phyloP scores from a whole-genome alignment of 2,888 invertebrate species.

The Chironomus tentans region DNA sequence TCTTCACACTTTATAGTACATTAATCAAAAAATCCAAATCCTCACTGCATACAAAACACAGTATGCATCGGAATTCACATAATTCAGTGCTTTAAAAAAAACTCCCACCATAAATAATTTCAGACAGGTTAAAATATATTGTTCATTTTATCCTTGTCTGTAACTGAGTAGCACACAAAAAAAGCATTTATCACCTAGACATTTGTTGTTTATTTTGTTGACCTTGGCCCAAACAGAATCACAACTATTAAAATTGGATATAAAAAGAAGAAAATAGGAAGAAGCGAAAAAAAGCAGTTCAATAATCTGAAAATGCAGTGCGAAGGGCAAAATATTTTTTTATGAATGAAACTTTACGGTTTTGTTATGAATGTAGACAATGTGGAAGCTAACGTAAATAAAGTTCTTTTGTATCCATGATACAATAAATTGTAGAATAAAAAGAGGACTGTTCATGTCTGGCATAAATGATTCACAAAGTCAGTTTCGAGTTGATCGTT shows the following conservation, averaged over 20 bases:
- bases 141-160: not conserved
- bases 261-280: no score
- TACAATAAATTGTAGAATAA: not conserved
- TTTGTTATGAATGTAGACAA: not conserved
- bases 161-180: not conserved
- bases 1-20: no score
- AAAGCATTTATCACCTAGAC: slow-evolving; percentile 1
- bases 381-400: not conserved
- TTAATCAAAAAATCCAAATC: not conserved
- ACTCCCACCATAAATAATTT: not conserved
- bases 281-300: not conserved
- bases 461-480: not conserved
- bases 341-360: not conserved
- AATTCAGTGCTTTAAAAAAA: not conserved
- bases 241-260: not conserved
- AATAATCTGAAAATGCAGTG: not conserved
- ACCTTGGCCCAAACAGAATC: not conserved
- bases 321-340: not conserved
- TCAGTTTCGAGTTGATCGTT: not conserved
- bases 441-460: not conserved
- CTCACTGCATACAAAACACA: not conserved
- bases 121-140: not conserved
- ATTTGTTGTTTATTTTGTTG: not conserved
- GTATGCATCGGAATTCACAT: not conserved
- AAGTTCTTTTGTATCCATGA: not conserved